Evolutionary conservation across 2,797 vertebrate genomes (phyloP), one percentile per base, ranked within the genome.

Genomic region (Poeciliopsis infans): DNA sequence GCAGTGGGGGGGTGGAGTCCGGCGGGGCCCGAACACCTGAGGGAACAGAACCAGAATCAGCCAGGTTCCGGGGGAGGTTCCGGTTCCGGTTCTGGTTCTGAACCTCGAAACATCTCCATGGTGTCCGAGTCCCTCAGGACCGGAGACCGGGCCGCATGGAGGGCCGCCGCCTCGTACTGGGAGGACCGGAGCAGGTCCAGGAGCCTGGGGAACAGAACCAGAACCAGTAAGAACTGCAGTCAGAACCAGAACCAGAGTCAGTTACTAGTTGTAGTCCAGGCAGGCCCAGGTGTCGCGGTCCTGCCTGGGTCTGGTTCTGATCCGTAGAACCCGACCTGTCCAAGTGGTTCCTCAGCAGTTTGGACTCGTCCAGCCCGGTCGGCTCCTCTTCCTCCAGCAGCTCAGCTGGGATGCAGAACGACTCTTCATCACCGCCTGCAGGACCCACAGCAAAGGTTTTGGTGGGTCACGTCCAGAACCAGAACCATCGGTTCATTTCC

Each of bases 91-190:
- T 49, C 47, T 53, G 51, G 51, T 25, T 25, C 47, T 45, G 33
- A 71, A 90, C 90, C 88, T 85, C 57, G 49, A 28, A 92, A 91
- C 86, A 91, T 81, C 79, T 94, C 81, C 94, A 97, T 83, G 80
- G 91, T 94, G 80, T 93, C 88, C 12, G 88, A 71, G 82, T 95
- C 96, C 85, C 90, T 93, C 80, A 97, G 94, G 74, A 96, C 91
- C 69, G 96, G 96, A 83, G 94, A 94, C 41, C 86, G 93, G 70
- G 94, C 95, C 23, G 96, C 95, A 25, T 93, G 93, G 28, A 86
- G 74, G 78, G 95, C 95, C 6, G 96, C 96, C 6, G 93, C 94
- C 77, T 96, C 93, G 31, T 95, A 96, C 75, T 94, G 91, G 71
- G 92, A 91, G 5, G 83, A 91, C 36, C 93, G 86, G 72, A 97